phyloP scores from a whole-genome alignment of 1,140 invertebrate species.

The Bathynomus jamesi region DNA sequence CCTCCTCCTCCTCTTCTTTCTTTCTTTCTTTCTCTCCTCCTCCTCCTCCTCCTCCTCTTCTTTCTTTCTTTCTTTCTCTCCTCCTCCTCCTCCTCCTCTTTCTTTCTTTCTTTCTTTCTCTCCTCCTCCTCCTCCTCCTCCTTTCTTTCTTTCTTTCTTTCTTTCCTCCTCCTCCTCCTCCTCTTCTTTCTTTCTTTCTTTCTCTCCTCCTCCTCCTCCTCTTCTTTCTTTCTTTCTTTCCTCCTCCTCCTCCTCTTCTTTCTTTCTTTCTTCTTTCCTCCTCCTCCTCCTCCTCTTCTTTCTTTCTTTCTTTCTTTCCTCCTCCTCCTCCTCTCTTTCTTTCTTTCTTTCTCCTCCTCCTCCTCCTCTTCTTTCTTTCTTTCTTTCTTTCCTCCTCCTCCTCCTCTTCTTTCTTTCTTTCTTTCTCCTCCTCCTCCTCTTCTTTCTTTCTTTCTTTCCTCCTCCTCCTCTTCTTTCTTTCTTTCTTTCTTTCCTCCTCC shows the following conservation, averaged over 20 bases:
- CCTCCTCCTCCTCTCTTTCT: background rate
- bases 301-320: too few species aligned
- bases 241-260: background rate
- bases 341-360: background rate
- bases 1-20: too few species aligned
- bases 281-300: background rate
- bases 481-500: background rate
- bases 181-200: background rate
- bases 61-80: background rate
- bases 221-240: background rate
- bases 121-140: too few species aligned
- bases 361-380: background rate
- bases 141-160: background rate
- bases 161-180: too few species aligned
- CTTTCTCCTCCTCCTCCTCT: background rate
- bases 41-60: background rate
- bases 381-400: background rate
- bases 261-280: background rate
- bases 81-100: background rate
- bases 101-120: background rate
- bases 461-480: background rate
- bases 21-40: background rate
- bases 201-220: background rate
- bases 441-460: background rate
- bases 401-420: background rate